Percentiles rank a stretch among this genome's conserved stretches.
Evolutionary conservation across 1,140 invertebrate genomes (phyloP).

Genomic region (Lucilia cuprina): DNA sequence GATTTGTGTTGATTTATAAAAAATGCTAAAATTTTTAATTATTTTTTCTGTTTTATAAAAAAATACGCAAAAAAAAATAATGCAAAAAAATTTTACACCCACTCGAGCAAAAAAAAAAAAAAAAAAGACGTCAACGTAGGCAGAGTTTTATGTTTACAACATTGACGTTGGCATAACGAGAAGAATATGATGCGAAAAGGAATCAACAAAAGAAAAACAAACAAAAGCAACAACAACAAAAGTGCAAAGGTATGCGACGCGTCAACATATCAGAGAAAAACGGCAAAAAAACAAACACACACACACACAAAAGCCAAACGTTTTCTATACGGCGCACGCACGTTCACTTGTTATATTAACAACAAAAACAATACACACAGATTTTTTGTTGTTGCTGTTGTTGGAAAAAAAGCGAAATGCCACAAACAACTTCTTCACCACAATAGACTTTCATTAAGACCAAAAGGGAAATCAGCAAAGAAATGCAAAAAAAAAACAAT

Average conservation of each 20-base stretch:
- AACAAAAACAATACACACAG: conserved; percentile 1
- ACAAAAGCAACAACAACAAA: conserved; percentile 9
- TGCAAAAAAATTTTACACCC: too few species aligned
- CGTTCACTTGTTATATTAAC: neutral
- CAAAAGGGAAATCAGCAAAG: too few species aligned
- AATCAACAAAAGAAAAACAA: neutral
- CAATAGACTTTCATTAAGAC: neutral
- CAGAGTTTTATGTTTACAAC: neutral
- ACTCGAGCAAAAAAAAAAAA: neutral
- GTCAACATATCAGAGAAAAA: neutral
- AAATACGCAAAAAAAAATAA: neutral
- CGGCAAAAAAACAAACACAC: neutral
- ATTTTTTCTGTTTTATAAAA: too few species aligned
- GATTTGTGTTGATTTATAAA: too few species aligned
- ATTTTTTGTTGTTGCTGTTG: neutral
- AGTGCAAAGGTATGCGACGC: conserved; percentile 32
- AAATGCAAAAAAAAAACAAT: neutral
- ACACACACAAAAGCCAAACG: neutral
- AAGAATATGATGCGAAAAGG: neutral
- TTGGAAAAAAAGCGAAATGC: neutral
- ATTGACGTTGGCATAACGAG: neutral
- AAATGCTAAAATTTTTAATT: too few species aligned
- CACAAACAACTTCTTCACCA: neutral
- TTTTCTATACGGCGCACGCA: conserved; percentile 7
- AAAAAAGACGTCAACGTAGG: neutral